Evolutionary conservation across 2,113 vertebrate genomes (phyloP), one percentile per base, ranked within the genome.

Genomic region (Aphyosemion australe): DNA sequence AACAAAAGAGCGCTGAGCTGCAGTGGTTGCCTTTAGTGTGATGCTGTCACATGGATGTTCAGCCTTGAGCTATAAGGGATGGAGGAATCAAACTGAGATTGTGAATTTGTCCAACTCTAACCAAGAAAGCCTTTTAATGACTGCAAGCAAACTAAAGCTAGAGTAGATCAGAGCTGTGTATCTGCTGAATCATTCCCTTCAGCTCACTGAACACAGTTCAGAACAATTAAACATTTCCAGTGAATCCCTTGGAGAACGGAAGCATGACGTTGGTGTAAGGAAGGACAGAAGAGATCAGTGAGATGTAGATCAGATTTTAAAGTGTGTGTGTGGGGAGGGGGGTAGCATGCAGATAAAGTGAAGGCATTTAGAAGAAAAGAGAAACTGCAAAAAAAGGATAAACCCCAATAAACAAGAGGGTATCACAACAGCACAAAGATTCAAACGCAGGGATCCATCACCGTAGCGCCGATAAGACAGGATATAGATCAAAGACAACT

Each of bases 191-290:
- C 78, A 85, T 81, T 72, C 54, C 54, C 62, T 77, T 54, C 48
- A 64, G 53, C 65, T 65, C 50, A 51, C 45, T 81, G 32, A 56
- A 70, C 60, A 65, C 58, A 70, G 76, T 84, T 87, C 50, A 73
- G 62, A 84, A 83, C 69, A 86, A 80, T 82, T 78, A 74, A 78
- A 76, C 45, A 68, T 72, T 80, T 83, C 69, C 12, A 21, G 51
- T 61, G 52, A 57, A 70, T 74, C 45, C 66, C 62, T 48, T 43
- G 12, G 51, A 72, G 69, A 65, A 48, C 12, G 21, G 12, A 72
- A 0, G 7, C 43, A 56, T 60, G 43, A 55, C 6, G 55, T 49
- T 49, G 51, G 26, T 13, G 26, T 42, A 49, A n/a, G 26, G 19
- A 18, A 72, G n/a, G 14, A 31, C 41, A 37, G 34, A 37, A 62